phyloP scores from a whole-genome alignment of 2,797 vertebrate species.

The Lepus oiostolus region DNA sequence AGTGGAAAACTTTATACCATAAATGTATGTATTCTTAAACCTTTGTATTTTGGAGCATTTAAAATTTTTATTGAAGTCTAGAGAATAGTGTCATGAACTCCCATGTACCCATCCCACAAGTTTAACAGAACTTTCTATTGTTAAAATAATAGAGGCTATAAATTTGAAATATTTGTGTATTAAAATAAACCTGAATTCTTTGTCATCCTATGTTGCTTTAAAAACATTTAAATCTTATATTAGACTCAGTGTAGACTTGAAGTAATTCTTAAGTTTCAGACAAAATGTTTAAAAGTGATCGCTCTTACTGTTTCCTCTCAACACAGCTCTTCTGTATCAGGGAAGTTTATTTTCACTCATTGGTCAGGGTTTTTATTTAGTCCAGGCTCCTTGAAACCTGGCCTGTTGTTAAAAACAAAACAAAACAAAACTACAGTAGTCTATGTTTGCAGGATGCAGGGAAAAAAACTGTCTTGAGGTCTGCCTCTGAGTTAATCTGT shows the following conservation, averaged over 20 bases:
- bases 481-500: neutral
- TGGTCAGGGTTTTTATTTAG: slow-evolving; percentile 59
- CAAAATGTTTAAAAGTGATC: slow-evolving; percentile 54
- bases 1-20: slow-evolving; percentile 9
- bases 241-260: neutral
- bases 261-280: slow-evolving; percentile 25
- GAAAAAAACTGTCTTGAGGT: slow-evolving; percentile 39
- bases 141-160: slow-evolving; percentile 21
- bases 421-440: slow-evolving; percentile 2
- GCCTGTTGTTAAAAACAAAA: neutral
- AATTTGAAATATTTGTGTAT: slow-evolving; percentile 55
- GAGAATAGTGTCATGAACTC: neutral
- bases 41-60: slow-evolving; percentile 47
- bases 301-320: slow-evolving; percentile 18
- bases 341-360: slow-evolving; percentile 41
- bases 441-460: slow-evolving; percentile 33
- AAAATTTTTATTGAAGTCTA: slow-evolving; percentile 22
- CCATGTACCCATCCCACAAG: neutral
- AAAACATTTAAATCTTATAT: slow-evolving; percentile 28
- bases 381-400: slow-evolving; percentile 63
- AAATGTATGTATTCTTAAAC: slow-evolving; percentile 31
- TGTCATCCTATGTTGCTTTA: slow-evolving; percentile 37
- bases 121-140: neutral
- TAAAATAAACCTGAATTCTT: slow-evolving; percentile 44
- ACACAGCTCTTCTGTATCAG: slow-evolving; percentile 34